phyloP scores from a whole-genome alignment of 2,797 vertebrate species.

The Crenuchus spilurus region DNA sequence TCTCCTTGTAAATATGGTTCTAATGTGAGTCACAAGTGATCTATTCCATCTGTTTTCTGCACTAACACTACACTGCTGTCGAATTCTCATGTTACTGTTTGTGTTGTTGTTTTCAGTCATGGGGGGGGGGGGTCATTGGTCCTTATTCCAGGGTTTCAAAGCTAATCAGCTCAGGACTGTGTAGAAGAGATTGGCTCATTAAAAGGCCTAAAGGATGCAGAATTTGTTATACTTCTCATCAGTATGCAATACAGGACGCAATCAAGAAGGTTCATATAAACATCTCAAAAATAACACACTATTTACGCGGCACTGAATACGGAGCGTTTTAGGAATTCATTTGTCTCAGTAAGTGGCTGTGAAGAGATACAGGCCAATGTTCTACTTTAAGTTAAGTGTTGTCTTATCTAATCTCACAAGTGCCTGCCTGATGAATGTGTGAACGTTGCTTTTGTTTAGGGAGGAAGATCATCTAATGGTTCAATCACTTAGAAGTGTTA shows the following conservation, averaged over 20 bases:
- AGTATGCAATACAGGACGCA: conserved; percentile 22
- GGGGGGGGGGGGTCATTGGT: background rate
- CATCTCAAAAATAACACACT: conserved; percentile 24
- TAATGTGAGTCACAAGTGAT: conserved; percentile 42
- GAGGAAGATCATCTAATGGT: background rate
- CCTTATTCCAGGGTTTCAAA: conserved; percentile 1
- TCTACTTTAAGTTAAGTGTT: background rate
- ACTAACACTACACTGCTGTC: background rate
- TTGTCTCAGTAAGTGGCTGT: background rate
- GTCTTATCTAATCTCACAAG: conserved; percentile 1
- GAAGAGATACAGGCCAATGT: background rate
- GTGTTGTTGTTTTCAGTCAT: conserved; percentile 27
- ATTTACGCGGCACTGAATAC: background rate
- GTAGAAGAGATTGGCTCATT: conserved; percentile 19
- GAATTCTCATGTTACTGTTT: conserved; percentile 28
- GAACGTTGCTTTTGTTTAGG: conserved; percentile 19
- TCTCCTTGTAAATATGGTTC: conserved; percentile 23
- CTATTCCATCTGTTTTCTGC: conserved; percentile 37
- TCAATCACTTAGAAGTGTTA: background rate
- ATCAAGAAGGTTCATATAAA: conserved; percentile 26
- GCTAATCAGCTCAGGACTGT: conserved; percentile 29
- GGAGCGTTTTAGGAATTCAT: background rate
- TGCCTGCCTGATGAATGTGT: conserved; percentile 5
- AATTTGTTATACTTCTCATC: conserved; percentile 25
- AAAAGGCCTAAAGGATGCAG: conserved; percentile 1